phyloP scores from a whole-genome alignment of 37 sponge, comb jelly and placozoan genomes.

The Beroe ovata region DNA sequence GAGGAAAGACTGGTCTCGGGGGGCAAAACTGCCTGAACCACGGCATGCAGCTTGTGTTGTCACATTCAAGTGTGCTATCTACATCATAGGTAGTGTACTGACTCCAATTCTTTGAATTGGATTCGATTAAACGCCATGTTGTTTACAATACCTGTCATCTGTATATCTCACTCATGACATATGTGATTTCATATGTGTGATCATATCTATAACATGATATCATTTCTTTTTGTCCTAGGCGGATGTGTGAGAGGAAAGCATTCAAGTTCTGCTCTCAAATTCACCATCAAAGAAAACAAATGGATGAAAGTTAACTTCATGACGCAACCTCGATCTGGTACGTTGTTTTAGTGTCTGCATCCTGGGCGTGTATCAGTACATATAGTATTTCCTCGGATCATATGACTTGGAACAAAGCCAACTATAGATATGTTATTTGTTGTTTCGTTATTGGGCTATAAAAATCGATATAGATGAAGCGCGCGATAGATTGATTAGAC shows the following conservation, averaged over 20 bases:
- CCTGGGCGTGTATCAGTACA: not conserved
- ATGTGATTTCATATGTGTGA: too few species aligned
- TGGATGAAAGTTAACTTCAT: not conserved
- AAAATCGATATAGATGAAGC: not conserved
- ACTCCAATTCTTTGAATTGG: too few species aligned
- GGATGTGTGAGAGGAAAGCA: not conserved
- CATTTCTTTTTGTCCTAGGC: too few species aligned
- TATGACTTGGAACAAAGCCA: not conserved
- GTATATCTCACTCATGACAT: too few species aligned
- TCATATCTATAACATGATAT: too few species aligned
- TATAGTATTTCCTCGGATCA: too few species aligned
- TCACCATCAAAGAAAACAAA: not conserved
- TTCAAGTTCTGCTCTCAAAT: not conserved
- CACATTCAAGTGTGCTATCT: constrained; percentile 31
- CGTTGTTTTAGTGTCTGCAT: not conserved
- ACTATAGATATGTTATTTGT: not conserved
- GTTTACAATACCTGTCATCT: too few species aligned
- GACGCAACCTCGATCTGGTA: constrained; percentile 9
- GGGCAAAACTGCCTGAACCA: constrained; percentile 9
- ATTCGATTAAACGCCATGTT: too few species aligned
- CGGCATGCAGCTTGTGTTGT: constrained; percentile 24
- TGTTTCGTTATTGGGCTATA: not conserved
- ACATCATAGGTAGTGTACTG: constrained; percentile 12
- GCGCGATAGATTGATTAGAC: not conserved
- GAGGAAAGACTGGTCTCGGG: constrained; percentile 39